A percentile compares a stretch with the other conserved stretches of the same genome.
These are phyloP conservation scores for Passer domesticus DNA, from an alignment of 2,113 vertebrate genomes.

Conservation along the genomic window DNA sequence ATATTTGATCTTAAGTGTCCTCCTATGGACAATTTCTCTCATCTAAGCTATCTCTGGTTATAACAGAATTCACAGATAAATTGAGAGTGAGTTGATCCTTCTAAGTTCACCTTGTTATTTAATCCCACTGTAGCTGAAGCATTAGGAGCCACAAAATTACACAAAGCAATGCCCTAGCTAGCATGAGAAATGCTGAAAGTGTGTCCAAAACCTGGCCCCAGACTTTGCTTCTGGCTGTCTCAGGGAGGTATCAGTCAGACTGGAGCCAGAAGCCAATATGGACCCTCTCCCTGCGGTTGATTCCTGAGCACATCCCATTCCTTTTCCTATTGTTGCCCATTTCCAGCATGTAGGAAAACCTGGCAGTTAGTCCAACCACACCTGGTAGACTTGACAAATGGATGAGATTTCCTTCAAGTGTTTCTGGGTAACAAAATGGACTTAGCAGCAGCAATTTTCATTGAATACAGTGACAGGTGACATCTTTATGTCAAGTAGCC, in stretches of 20 bases:
- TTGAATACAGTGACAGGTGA: neutral
- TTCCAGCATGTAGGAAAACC: neutral
- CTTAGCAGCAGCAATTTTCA: neutral
- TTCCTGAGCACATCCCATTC: neutral
- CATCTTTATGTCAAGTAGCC: neutral
- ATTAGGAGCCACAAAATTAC: neutral
- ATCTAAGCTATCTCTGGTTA: neutral
- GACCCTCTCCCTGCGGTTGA: neutral
- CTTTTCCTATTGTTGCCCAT: neutral
- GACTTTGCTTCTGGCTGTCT: neutral
- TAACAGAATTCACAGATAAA: neutral
- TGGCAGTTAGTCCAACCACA: neutral
- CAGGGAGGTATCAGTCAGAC: neutral
- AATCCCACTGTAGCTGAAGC: neutral
- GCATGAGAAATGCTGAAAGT: neutral
- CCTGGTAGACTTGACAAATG: neutral
- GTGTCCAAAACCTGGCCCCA: neutral
- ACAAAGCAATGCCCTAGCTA: neutral
- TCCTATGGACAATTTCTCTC: neutral
- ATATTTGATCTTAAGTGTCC: neutral
- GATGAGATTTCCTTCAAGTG: neutral
- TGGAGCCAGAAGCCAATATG: neutral
- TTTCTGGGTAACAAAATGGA: neutral
- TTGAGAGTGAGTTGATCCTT: neutral
- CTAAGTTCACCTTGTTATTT: neutral